A percentile compares a stretch with the other conserved stretches of the same genome.
Conservation (phyloP, 2,797 vertebrate species). For the Galago senegalensis region DNA sequence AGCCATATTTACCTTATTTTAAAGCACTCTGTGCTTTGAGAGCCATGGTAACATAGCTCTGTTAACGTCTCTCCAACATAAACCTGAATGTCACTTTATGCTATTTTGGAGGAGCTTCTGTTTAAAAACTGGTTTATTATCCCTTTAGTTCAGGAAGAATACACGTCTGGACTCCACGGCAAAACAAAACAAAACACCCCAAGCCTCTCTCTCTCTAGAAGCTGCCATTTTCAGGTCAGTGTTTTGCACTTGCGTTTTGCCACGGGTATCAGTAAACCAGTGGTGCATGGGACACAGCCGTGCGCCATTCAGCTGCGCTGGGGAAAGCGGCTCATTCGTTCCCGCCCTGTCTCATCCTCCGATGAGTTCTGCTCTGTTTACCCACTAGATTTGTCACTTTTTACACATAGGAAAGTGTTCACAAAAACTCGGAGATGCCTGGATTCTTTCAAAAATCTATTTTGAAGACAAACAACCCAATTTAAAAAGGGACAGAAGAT, state of each 20-base stretch:
- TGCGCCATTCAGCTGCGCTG: neutral
- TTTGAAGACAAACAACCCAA: conserved; percentile 20
- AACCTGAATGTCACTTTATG: conserved; percentile 20
- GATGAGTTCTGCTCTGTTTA: conserved; percentile 50
- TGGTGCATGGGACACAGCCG: too few species aligned
- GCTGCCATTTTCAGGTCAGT: neutral
- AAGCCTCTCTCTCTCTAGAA: neutral
- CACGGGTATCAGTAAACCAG: neutral
- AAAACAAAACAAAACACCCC: neutral
- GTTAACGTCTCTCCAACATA: conserved; percentile 13
- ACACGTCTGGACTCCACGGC: neutral
- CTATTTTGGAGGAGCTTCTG: conserved; percentile 33
- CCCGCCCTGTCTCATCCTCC: neutral
- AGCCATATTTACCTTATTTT: conserved; percentile 26
- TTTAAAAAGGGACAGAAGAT: conserved; percentile 23
- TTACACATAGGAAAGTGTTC: conserved; percentile 27
- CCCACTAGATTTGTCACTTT: conserved; percentile 28
- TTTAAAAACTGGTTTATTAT: neutral
- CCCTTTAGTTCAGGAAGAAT: conserved; percentile 32
- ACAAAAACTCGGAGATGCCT: neutral
- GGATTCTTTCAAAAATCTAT: conserved; percentile 25
- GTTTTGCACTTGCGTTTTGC: neutral
- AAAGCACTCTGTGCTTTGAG: neutral
- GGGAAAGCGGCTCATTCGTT: neutral
- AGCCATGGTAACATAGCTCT: neutral